Conservation (phyloP, 35 echinoderm and acorn worm genomes). For the Anneissia japonica region DNA sequence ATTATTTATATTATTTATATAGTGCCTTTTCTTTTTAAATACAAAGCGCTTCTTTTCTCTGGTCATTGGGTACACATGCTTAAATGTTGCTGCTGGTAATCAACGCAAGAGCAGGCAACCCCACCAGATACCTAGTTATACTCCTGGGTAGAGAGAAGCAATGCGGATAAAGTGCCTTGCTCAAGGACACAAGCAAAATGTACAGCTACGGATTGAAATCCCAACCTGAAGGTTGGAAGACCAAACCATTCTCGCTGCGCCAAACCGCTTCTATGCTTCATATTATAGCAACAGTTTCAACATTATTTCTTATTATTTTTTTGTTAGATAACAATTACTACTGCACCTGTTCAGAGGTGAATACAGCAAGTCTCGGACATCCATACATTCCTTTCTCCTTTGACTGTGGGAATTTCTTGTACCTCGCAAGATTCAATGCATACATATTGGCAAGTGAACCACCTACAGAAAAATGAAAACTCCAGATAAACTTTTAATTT, state of each 20-base stretch:
- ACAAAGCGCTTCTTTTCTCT: too few species aligned
- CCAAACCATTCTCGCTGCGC: neutral
- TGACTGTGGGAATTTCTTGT: slow-evolving; percentile 66
- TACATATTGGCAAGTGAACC: slow-evolving; percentile 92
- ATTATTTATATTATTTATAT: too few species aligned
- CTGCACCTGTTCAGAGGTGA: slow-evolving; percentile 96
- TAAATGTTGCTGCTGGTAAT: too few species aligned
- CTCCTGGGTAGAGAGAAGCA: too few species aligned
- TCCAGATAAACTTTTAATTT: too few species aligned
- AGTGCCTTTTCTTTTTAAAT: too few species aligned
- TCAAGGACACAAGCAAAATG: neutral
- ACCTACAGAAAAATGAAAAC: slow-evolving; percentile 53
- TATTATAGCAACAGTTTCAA: neutral
- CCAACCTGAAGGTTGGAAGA: neutral
- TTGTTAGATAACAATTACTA: neutral
- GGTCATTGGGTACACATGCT: too few species aligned
- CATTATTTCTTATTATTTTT: neutral
- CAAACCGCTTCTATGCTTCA: neutral
- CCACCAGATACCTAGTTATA: too few species aligned
- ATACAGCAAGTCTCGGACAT: slow-evolving; percentile 61
- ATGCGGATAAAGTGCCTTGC: neutral
- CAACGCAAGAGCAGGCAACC: too few species aligned
- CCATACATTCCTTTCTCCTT: slow-evolving; percentile 71
- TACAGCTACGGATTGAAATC: neutral
- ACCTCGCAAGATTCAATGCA: slow-evolving; percentile 70